phyloP scores from a whole-genome alignment of 2,113 vertebrate genomes.

The Chionodraco myersi region DNA sequence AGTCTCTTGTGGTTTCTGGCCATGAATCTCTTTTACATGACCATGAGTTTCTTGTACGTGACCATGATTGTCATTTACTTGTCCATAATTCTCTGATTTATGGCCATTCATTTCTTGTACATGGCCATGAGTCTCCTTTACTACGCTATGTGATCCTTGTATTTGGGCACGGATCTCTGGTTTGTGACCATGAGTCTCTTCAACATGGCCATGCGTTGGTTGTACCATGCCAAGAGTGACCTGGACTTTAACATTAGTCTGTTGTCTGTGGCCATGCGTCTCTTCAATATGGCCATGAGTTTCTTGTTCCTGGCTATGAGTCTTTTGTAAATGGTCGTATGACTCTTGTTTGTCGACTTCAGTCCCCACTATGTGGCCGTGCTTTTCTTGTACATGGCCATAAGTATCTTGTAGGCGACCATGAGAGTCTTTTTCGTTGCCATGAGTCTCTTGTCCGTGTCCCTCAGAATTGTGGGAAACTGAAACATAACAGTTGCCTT shows the following conservation, averaged over 20 bases:
- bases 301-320: no score
- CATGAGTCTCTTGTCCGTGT: not conserved
- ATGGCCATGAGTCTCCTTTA: not conserved
- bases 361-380: not conserved
- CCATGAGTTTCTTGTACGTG: not conserved
- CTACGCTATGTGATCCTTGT: not conserved
- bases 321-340: not conserved
- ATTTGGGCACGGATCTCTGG: not conserved
- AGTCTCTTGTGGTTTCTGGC: rapidly evolving
- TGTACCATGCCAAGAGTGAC: not conserved
- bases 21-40: not conserved
- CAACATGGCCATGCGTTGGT: not conserved
- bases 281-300: not conserved
- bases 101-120: not conserved
- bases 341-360: not conserved
- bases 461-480: slow-evolving; percentile 3
- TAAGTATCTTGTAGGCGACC: not conserved
- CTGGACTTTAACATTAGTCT: not conserved
- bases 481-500: not conserved
- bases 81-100: not conserved
- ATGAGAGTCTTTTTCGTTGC: not conserved
- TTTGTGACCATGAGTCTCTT: not conserved
- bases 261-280: not conserved
- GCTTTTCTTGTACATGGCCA: not conserved
- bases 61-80: not conserved